These are phyloP conservation scores for Meriones unguiculatus DNA, from an alignment of 2,113 vertebrate genomes.

Conservation along the genomic window DNA sequence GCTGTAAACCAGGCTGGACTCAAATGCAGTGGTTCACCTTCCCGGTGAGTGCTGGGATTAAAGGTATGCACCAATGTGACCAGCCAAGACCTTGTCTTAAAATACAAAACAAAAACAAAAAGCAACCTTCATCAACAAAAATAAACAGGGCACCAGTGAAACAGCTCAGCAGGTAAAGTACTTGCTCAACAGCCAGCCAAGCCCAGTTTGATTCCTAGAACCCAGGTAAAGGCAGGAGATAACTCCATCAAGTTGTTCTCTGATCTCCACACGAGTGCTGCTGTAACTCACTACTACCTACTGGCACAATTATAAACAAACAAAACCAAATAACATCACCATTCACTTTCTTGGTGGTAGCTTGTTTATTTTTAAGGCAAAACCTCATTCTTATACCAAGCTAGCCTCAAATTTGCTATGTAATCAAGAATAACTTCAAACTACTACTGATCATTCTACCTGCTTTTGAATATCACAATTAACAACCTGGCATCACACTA, in stretches of 20 bases:
- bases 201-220: neutral
- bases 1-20: no score
- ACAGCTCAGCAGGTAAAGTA: neutral
- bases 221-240: neutral
- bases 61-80: no score
- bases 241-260: neutral
- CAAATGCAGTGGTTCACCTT: no score
- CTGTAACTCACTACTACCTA: neutral
- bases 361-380: neutral
- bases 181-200: neutral
- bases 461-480: neutral
- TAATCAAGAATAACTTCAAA: neutral
- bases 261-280: neutral
- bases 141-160: neutral
- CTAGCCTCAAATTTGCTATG: neutral
- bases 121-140: neutral
- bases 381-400: neutral
- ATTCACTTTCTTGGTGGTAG: neutral
- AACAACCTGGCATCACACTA: constrained; percentile 9
- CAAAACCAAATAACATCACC: neutral
- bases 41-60: no score
- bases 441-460: neutral
- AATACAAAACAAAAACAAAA: neutral
- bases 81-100: neutral
- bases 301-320: neutral